Base-by-base conservation (phyloP, 2,797 vertebrate genomes). In the Cryptoprocta ferox region DNA sequence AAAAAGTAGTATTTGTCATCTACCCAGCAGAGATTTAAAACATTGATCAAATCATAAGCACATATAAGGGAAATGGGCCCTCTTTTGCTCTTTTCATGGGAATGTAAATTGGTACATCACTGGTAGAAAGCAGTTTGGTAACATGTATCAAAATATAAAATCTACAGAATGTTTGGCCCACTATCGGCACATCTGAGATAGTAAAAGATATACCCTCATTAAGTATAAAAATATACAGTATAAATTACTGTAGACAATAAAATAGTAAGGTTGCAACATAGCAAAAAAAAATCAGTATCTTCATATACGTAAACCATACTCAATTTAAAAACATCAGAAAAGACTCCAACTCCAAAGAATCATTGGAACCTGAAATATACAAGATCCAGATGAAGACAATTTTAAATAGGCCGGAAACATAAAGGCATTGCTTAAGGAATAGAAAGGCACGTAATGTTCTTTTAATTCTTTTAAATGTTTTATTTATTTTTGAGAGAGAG, bases 261-360 rank as follows among this genome's bases (percentile, higher is more conserved):
- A 78, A 48, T 84, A 84, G 84, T 76, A 76, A 78, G 48, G 68
- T 24, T 94, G 30, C 53, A 56, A 93, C 28, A 65, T n/a, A 82
- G 0, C 32, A 45, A 61, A 56, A 79, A 93, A 63, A 85, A 45
- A 18, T 73, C n/a, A 84, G 13, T 42, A 95, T 65, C 93, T 82
- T 79, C 76, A 93, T 39, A 37, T 42, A 95, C 56, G 61, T 32
- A 70, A 68, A 88, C 1, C 70, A 56, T 2, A 48, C 35, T 91
- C 39, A 85, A 78, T 59, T 66, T 79, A n/a, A 83, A 78, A 93
- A 95, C 24, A 65, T 39, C 11, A 87, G 75, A 76, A 80, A 89
- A 85, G 10, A 84, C 24, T 86, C 48, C 14, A 76, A 65, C 95
- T 87, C 19, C 68, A 48, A 95, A 87, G 42, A 91, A 76, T 63